Conservation (phyloP, 2,888 invertebrate species). For the Hydroisotoma schaefferi region DNA sequence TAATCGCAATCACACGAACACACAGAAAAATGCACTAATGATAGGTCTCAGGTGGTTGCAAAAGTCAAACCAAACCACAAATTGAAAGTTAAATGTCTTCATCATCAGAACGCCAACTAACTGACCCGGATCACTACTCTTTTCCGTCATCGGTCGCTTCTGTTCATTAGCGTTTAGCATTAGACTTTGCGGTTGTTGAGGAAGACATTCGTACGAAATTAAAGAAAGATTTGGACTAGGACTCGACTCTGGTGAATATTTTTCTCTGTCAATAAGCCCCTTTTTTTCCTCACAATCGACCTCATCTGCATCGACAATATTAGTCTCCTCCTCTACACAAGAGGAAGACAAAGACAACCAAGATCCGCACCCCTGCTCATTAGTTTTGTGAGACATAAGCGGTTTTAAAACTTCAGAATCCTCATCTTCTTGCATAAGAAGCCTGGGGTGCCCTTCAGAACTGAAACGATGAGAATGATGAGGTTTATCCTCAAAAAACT, state of each 20-base stretch:
- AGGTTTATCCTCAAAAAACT: not conserved
- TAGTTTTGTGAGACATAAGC: slow-evolving; percentile 14
- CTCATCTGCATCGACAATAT: too few relatives aligned
- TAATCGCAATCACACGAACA: too few relatives aligned
- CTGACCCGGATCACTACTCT: slow-evolving; percentile 3
- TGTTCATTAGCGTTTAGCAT: too few relatives aligned
- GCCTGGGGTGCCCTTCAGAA: slow-evolving; percentile 22
- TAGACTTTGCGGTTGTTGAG: not conserved
- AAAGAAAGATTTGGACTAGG: slow-evolving; percentile 14
- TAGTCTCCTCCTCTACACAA: slow-evolving; percentile 26
- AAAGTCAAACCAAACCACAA: too few relatives aligned
- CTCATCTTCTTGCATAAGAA: not conserved
- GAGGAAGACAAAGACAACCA: slow-evolving; percentile 34
- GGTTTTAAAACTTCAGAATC: slow-evolving; percentile 20
- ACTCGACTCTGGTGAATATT: slow-evolving; percentile 30
- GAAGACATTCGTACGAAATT: not conserved
- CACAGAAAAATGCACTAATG: too few relatives aligned
- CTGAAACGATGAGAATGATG: slow-evolving; percentile 22
- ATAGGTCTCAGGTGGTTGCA: too few relatives aligned
- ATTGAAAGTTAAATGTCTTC: too few relatives aligned
- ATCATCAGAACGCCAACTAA: not conserved
- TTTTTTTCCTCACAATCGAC: slow-evolving; percentile 27
- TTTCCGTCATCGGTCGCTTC: not conserved
- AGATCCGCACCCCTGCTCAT: slow-evolving; percentile 16
- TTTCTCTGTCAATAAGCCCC: slow-evolving; percentile 25